Base-by-base conservation (phyloP, 2,797 vertebrate species). In the Poliocrania exsul region DNA sequence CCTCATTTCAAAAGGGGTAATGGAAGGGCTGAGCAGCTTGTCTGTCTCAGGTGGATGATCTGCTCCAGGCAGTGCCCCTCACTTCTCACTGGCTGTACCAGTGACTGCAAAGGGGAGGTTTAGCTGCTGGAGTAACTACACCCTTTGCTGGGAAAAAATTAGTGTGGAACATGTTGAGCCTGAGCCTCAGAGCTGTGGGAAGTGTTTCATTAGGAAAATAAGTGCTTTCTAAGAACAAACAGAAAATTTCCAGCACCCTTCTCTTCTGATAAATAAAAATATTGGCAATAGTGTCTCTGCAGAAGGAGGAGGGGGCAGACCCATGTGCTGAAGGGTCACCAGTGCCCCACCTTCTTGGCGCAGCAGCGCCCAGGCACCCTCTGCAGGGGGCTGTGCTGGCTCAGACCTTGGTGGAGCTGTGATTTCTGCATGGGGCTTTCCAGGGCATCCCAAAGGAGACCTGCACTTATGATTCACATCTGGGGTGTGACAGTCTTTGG, bases 211-310 rank as follows among this genome's bases (percentile, higher is more conserved):
- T 47, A 79, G 61, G 65, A 81, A 86, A 91, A 44, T 0, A 0
- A 71, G n/a, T 26, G 29, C 50, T 92, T 93, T 86, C 75, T 83
- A 91, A 78, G 67, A 92, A 73, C 37, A 77, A 90, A 56, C 23
- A 73, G 56, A 66, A 69, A 53, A 56, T 61, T 73, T 87, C 44
- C 29, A 87, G 28, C 33, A 31, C 15, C 6, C 11, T 69, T 44
- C 37, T 58, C 28, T 72, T 81, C 47, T 5, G 9, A 69, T 69
- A 88, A 85, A 77, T 65, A 64, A 50, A 67, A 88, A 23, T 29
- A 67, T 16, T 25, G 40, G 11, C 1, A 13, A 16, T 2, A 10
- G 10, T 47, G 40, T 33, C 40, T 29, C 44, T 80, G 18, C 10
- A 64, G 57, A 69, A 5, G 38, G 35, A 58, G 56, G 35, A 79